Conservation (phyloP, 2,113 vertebrate genomes). For the Speoplatyrhinus poulsoni region DNA sequence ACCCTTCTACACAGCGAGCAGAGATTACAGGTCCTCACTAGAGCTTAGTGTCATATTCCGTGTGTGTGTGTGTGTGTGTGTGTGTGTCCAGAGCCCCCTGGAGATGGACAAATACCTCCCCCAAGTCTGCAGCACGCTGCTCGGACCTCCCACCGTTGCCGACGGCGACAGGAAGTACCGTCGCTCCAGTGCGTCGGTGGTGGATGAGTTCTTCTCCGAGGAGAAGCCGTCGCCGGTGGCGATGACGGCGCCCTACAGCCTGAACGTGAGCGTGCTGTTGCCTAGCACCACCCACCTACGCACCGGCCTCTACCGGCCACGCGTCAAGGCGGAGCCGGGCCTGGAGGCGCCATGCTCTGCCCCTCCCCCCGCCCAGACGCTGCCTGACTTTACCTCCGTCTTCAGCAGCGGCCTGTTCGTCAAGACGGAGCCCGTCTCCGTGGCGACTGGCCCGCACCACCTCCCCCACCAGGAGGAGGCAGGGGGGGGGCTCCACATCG, state of each 20-base stretch:
- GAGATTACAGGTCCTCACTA: no score
- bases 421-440: slow-evolving; percentile 80
- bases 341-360: slow-evolving; percentile 73
- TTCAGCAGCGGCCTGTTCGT: slow-evolving; percentile 89
- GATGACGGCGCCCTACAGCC: slow-evolving; percentile 76
- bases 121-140: slow-evolving; percentile 38
- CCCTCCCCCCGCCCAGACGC: slow-evolving; percentile 81
- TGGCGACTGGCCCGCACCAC: background rate
- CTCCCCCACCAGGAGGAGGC: slow-evolving; percentile 18
- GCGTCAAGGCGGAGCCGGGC: slow-evolving; percentile 84
- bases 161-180: slow-evolving; percentile 83
- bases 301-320: slow-evolving; percentile 85
- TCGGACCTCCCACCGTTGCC: slow-evolving; percentile 18
- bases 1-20: no score
- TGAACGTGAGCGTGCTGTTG: slow-evolving; percentile 92
- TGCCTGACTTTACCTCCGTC: slow-evolving; percentile 91
- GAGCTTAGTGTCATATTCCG: no score
- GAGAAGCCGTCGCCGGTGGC: slow-evolving; percentile 71
- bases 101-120: slow-evolving; percentile 90
- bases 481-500: slow-evolving; percentile 74
- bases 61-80: background rate
- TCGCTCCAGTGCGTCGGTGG: slow-evolving; percentile 86
- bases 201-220: slow-evolving; percentile 88
- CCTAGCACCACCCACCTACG: slow-evolving; percentile 86
- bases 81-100: slow-evolving; percentile 65